Evolutionary conservation across 2,888 invertebrate species (phyloP).

Genomic region (Podotricha telesiphe): DNA sequence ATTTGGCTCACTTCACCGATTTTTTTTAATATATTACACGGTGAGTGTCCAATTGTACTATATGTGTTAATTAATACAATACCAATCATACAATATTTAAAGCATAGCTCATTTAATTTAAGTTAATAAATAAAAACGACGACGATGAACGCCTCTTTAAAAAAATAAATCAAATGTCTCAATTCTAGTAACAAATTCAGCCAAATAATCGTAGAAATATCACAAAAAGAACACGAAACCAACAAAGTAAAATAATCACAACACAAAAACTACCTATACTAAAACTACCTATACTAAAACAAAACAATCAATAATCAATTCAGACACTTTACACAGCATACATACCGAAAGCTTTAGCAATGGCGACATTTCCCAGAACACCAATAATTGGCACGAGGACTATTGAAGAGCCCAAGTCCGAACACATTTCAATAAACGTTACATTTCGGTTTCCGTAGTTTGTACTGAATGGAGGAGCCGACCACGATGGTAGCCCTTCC

Average conservation of each 20-base stretch:
- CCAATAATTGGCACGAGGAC: constrained; percentile 94
- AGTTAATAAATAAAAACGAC: too few species aligned
- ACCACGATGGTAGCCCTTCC: constrained; percentile 88
- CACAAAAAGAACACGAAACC: neutral
- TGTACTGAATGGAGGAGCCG: constrained; percentile 89
- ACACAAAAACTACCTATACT: neutral
- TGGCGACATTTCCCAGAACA: constrained; percentile 96
- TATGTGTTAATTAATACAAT: too few species aligned
- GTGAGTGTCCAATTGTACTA: too few species aligned
- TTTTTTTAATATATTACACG: too few species aligned
- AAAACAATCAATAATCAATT: neutral
- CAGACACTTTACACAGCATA: constrained; percentile 38
- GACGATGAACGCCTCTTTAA: too few species aligned
- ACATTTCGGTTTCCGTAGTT: constrained; percentile 83
- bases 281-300: neutral
- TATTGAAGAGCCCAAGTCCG: constrained; percentile 93
- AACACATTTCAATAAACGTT: constrained; percentile 87
- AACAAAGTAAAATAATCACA: neutral
- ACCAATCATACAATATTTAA: too few species aligned
- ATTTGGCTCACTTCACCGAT: too few species aligned
- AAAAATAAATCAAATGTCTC: too few species aligned
- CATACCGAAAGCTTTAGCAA: constrained; percentile 96
- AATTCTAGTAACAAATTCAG: too few species aligned
- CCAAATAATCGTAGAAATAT: too few species aligned
- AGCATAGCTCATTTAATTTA: too few species aligned